Conservation (phyloP, 2,797 vertebrate genomes). For the Schizopygopsis malacanthus region DNA sequence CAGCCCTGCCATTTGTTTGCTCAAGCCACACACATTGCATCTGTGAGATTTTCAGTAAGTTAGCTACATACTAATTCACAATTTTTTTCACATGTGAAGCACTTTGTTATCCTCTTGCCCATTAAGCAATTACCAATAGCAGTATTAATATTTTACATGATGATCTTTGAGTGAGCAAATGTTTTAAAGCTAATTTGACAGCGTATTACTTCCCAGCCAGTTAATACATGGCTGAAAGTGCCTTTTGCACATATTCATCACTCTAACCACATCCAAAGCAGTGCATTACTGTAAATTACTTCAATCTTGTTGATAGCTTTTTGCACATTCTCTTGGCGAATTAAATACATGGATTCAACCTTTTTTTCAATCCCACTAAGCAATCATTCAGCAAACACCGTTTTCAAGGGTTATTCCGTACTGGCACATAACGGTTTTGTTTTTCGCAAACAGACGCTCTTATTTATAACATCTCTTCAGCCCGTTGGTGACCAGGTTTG, state of each 20-base stretch:
- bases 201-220: background rate
- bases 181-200: background rate
- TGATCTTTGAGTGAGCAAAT: conserved; percentile 17
- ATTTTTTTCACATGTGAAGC: background rate
- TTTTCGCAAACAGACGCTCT: conserved; percentile 7
- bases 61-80: background rate
- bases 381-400: background rate
- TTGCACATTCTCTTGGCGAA: conserved; percentile 26
- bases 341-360: background rate
- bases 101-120: background rate
- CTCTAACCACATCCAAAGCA: conserved; percentile 6
- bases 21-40: background rate
- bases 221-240: background rate
- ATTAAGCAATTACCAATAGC: conserved; percentile 4
- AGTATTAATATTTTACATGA: background rate
- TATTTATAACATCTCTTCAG: conserved; percentile 38
- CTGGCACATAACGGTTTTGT: conserved; percentile 32
- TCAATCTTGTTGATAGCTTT: conserved; percentile 18
- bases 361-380: background rate
- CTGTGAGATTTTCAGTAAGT: background rate
- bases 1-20: background rate
- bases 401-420: conserved; percentile 8
- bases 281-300: conserved; percentile 6
- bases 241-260: background rate
- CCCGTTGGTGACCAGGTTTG: background rate